Base-by-base conservation (phyloP, 2,888 invertebrate genomes). In the Euplexia lucipara region DNA sequence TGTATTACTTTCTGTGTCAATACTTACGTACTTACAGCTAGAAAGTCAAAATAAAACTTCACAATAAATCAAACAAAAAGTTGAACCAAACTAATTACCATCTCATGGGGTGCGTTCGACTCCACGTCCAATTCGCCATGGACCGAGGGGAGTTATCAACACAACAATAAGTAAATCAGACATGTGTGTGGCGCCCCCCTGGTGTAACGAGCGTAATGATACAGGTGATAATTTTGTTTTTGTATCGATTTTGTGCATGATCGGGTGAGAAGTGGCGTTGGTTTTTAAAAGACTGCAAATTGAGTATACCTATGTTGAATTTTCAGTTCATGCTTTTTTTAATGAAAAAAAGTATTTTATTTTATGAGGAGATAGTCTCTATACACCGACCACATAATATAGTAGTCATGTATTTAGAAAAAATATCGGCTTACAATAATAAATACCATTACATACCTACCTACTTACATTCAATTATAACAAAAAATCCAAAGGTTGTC, bases 71-170 rank as follows among this genome's bases (percentile, higher is more conserved):
- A 59, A 47, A 57, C 26, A 63, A 54, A 30, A 45, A 10, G 20
- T 63, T 54, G n/a, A 60, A 45, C 60, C 10, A 6, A 58, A 54
- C 39, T 74, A 66, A 67, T 75, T 58, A 69, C 67, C 70, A 79
- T 73, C 74, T 72, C 72, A 30, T 61, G 48, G 79, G 80, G 77
- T 74, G 70, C 58, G 64, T 71, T 78, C 57, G 78, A 81, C 83
- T 84, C 80, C 79, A 77, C 78, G 72, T 73, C 61, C 81, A 58
- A 86, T 85, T 86, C 61, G 83, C 65, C 56, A 77, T 78, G 74
- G 81, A 68, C 70, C 54, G 75, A 70, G 82, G 83, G 73, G 70
- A 58, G 66, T 52, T 67, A 64, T 74, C 69, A 41, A 44, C 39
- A 16, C 52, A 69, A 83, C 79, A 81, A 81, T 72, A 75, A 78